A percentile compares a stretch with the other conserved stretches of the same genome.
Conservation (phyloP, 2,113 vertebrate genomes). For the Nannospalax galili region DNA sequence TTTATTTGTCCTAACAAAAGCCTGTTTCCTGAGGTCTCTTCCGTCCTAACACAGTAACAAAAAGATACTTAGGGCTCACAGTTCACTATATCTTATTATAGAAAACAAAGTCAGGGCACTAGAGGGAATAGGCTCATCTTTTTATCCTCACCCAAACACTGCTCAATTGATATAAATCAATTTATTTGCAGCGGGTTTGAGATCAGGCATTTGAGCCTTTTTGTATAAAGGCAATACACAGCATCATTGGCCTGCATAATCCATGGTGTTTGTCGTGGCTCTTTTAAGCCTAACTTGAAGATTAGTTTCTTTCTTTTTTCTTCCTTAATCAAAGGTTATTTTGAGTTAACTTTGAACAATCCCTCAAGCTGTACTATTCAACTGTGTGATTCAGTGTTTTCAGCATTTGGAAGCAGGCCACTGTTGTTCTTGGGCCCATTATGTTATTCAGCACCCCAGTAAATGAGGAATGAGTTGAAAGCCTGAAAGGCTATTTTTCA, state of each 20-base stretch:
- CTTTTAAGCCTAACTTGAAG: slow-evolving; percentile 82
- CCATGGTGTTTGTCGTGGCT: slow-evolving; percentile 83
- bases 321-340: slow-evolving; percentile 83
- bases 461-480: slow-evolving; percentile 83
- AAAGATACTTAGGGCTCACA: background rate
- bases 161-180: slow-evolving; percentile 62
- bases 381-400: slow-evolving; percentile 67
- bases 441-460: slow-evolving; percentile 68
- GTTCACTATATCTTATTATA: slow-evolving; percentile 15
- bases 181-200: slow-evolving; percentile 71
- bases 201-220: slow-evolving; percentile 62
- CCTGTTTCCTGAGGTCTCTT: background rate
- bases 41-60: background rate
- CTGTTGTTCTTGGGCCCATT: slow-evolving; percentile 69
- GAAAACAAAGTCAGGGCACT: slow-evolving; percentile 51
- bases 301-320: slow-evolving; percentile 80
- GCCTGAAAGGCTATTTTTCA: slow-evolving; percentile 74
- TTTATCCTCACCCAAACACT: background rate
- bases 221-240: slow-evolving; percentile 74
- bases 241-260: slow-evolving; percentile 83
- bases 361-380: slow-evolving; percentile 60
- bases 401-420: slow-evolving; percentile 67
- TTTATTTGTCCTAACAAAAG: slow-evolving; percentile 8
- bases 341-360: slow-evolving; percentile 79
- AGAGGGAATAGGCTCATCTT: slow-evolving; percentile 6